phyloP scores from a whole-genome alignment of 2,888 invertebrate genomes.

The Dryococelus australis region DNA sequence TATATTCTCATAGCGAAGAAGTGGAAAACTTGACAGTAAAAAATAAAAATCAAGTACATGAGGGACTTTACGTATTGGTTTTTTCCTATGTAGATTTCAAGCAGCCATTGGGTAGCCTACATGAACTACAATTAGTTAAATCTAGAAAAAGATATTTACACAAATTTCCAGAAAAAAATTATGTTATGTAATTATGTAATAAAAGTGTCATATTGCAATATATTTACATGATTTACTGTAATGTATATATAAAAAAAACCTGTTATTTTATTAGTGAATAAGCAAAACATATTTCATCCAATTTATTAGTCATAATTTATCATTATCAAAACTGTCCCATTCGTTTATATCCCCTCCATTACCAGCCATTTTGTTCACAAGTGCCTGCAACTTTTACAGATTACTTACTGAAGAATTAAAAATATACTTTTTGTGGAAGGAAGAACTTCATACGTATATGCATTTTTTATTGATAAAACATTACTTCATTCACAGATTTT shows the following conservation, averaged over 20 bases:
- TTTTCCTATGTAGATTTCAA: background rate
- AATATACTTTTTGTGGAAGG: too few species aligned
- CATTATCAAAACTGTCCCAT: too few species aligned
- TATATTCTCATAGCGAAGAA: background rate
- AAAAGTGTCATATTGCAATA: background rate
- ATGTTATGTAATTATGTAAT: background rate
- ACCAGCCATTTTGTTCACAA: too few species aligned
- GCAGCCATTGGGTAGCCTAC: background rate
- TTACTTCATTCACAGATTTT: too few species aligned
- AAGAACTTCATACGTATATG: too few species aligned
- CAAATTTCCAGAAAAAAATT: background rate
- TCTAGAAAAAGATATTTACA: background rate
- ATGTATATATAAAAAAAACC: background rate
- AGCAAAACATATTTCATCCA: background rate
- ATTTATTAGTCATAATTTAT: background rate
- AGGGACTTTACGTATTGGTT: background rate
- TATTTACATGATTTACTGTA: background rate
- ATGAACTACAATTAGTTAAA: background rate
- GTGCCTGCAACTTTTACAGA: too few species aligned
- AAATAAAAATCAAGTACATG: background rate
- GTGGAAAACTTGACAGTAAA: background rate
- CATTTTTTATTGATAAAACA: too few species aligned
- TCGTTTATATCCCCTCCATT: too few species aligned
- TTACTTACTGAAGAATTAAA: too few species aligned
- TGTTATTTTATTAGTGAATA: background rate